These are phyloP conservation scores for Ceryle rudis DNA, from an alignment of 2,797 vertebrate genomes.

Conservation along the genomic window DNA sequence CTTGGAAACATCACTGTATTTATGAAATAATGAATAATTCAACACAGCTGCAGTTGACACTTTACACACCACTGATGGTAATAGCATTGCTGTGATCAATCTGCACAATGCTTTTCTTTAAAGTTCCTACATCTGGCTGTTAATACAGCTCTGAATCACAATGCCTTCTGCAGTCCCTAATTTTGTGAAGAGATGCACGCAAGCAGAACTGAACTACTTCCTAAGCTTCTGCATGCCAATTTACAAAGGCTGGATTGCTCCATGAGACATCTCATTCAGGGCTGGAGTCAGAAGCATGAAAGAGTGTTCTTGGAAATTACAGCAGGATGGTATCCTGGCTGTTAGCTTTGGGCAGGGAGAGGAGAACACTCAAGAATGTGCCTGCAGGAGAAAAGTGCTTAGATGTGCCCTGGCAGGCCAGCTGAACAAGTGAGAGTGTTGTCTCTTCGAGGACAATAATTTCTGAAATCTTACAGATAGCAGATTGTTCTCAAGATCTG, in stretches of 20 bases:
- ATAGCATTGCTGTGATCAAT: conserved; percentile 55
- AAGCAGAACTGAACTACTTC: conserved; percentile 15
- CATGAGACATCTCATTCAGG: background rate
- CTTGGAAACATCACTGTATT: conserved; percentile 53
- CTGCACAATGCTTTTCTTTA: conserved; percentile 40
- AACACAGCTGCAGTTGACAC: conserved; percentile 61
- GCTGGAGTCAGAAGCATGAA: background rate
- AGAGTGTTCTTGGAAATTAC: background rate
- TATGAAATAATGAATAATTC: conserved; percentile 74
- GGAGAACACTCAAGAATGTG: conserved; percentile 13
- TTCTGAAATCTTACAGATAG: background rate
- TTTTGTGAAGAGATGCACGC: background rate
- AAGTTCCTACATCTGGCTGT: conserved; percentile 54
- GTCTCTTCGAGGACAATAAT: background rate
- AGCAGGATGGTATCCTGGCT: background rate
- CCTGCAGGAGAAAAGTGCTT: background rate
- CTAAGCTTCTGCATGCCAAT: background rate
- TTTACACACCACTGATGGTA: conserved; percentile 57
- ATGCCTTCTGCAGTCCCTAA: background rate
- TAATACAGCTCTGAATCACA: conserved; percentile 17
- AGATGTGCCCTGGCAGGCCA: background rate
- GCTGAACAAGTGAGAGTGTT: conserved; percentile 4
- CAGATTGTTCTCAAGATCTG: background rate
- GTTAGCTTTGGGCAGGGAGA: background rate
- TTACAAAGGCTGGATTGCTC: conserved; percentile 1